Conservation (phyloP, 2,888 invertebrate genomes). For the Cartodere bifasciata region DNA sequence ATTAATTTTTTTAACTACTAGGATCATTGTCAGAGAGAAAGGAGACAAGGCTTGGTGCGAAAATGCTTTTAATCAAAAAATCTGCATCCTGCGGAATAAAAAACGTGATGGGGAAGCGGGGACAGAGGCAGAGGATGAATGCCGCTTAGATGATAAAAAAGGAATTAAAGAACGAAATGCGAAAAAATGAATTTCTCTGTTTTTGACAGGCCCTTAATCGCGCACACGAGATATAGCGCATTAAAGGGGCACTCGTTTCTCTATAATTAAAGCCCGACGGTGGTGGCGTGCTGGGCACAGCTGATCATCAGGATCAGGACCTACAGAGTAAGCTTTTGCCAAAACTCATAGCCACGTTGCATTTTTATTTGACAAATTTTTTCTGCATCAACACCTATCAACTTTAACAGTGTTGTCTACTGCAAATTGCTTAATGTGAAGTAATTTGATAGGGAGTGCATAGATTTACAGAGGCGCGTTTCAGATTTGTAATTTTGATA, state of each 20-base stretch:
- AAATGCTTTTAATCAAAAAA: constrained; percentile 26
- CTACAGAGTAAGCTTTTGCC: too few relatives aligned
- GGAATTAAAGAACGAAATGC: constrained; percentile 38
- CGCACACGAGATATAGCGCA: constrained; percentile 32
- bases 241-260: constrained; percentile 34
- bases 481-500: too few relatives aligned
- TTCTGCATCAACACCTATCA: too few relatives aligned
- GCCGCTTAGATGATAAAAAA: constrained; percentile 38
- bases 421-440: too few relatives aligned
- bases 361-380: too few relatives aligned
- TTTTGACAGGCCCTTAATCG: constrained; percentile 40
- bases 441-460: too few relatives aligned
- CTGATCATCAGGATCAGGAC: too few relatives aligned
- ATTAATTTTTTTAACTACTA: constrained; percentile 18
- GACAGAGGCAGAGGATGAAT: constrained; percentile 34
- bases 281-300: constrained; percentile 17
- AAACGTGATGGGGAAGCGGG: constrained; percentile 15
- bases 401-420: too few relatives aligned
- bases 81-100: constrained; percentile 16
- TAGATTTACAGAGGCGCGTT: too few relatives aligned
- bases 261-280: constrained; percentile 29
- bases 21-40: constrained; percentile 20
- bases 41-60: constrained; percentile 15
- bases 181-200: constrained; percentile 40
- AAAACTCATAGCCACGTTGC: too few relatives aligned